A percentile compares a stretch with the other conserved stretches of the same genome.
Evolutionary conservation across 1,140 invertebrate genomes (phyloP).

Genomic region (Sipha flava): DNA sequence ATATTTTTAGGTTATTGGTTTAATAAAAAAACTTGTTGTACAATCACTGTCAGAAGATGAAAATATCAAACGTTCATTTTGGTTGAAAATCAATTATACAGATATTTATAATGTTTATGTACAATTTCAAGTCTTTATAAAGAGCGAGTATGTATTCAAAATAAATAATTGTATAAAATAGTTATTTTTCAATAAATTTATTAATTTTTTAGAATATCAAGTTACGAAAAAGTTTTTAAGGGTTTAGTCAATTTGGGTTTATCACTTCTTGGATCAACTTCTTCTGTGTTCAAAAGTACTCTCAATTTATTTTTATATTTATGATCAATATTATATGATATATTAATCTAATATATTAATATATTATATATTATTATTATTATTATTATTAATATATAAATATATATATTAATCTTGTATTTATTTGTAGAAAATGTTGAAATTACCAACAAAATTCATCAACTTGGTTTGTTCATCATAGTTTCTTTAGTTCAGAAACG

Average conservation of each 20-base stretch:
- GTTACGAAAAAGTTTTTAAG: slow-evolving; percentile 27
- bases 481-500: slow-evolving; percentile 2
- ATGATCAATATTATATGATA: not conserved
- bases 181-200: not conserved
- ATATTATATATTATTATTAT: not conserved
- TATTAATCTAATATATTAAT: no score
- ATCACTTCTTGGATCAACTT: slow-evolving; percentile 6
- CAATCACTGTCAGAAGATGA: slow-evolving; percentile 4
- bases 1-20: slow-evolving; percentile 1
- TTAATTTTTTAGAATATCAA: slow-evolving; percentile 18
- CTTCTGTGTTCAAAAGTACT: not conserved
- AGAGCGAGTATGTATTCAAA: slow-evolving; percentile 18
- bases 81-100: not conserved
- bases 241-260: slow-evolving; percentile 13
- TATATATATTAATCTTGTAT: not conserved
- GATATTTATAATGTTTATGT: slow-evolving; percentile 2
- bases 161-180: not conserved
- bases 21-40: not conserved
- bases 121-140: slow-evolving; percentile 17
- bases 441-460: not conserved
- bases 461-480: slow-evolving; percentile 21
- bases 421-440: not conserved
- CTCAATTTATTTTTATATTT: not conserved
- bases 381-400: no score
- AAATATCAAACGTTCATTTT: slow-evolving; percentile 3